These are phyloP conservation scores for Plagiodera versicolora DNA, from an alignment of 2,888 invertebrate species.

Conservation along the genomic window DNA sequence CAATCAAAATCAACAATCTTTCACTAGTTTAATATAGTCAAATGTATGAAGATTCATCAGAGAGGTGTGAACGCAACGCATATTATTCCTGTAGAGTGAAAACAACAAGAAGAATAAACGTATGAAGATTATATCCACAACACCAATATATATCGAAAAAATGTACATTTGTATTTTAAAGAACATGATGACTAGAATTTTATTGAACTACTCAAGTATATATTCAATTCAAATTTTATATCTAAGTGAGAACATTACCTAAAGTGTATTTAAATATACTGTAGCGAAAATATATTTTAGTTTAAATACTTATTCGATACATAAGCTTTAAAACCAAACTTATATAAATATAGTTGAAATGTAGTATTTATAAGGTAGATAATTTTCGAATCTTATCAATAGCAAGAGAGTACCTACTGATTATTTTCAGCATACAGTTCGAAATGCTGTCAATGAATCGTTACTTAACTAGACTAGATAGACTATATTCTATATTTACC, in stretches of 20 bases:
- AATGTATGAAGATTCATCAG: constrained; percentile 31
- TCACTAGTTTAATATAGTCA: constrained; percentile 38
- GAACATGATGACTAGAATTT: constrained; percentile 40
- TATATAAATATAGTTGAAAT: constrained; percentile 39
- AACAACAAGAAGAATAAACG: constrained; percentile 11
- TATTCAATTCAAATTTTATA: constrained; percentile 50
- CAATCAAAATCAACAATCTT: constrained; percentile 47
- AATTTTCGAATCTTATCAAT: constrained; percentile 44
- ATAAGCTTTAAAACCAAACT: constrained; percentile 43
- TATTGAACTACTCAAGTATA: constrained; percentile 39
- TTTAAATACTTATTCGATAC: constrained; percentile 36
- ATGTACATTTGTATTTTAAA: constrained; percentile 49
- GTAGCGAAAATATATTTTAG: constrained; percentile 45
- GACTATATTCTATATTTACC: constrained; percentile 47
- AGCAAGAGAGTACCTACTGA: constrained; percentile 32
- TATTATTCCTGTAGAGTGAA: too few relatives aligned
- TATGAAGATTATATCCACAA: constrained; percentile 34
- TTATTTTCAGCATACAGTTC: constrained; percentile 29
- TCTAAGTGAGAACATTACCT: constrained; percentile 45
- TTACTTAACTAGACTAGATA: constrained; percentile 36
- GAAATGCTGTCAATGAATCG: constrained; percentile 20
- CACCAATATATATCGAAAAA: constrained; percentile 49
- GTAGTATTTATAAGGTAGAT: constrained; percentile 46
- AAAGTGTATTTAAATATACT: constrained; percentile 47
- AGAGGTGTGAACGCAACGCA: constrained; percentile 33